Conservation (phyloP, 2,113 vertebrate species). For the Hassar affinis region DNA sequence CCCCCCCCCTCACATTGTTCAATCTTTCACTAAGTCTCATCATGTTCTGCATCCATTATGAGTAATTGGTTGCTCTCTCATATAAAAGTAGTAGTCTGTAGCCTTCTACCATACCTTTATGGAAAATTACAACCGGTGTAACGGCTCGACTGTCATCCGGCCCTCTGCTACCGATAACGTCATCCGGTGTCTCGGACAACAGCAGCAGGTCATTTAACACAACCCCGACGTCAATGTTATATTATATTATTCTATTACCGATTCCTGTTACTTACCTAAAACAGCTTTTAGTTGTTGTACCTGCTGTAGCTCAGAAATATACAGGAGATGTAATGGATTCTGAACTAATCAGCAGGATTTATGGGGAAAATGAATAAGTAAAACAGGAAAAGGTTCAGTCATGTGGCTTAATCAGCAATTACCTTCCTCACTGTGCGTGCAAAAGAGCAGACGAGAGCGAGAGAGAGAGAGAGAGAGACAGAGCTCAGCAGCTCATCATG, state of each 20-base stretch:
- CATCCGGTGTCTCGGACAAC: neutral
- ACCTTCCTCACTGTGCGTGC: neutral
- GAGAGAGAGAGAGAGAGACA: neutral
- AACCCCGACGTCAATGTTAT: neutral
- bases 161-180: neutral
- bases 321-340: neutral
- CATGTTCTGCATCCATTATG: neutral
- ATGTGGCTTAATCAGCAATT: slow-evolving; percentile 25
- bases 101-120: neutral
- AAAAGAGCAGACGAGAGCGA: slow-evolving; percentile 5
- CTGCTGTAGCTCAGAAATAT: neutral
- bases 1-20: neutral
- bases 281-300: neutral
- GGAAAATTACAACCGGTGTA: neutral
- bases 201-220: neutral
- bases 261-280: neutral
- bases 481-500: slow-evolving; percentile 11
- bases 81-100: neutral
- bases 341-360: neutral
- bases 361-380: neutral
- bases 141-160: neutral
- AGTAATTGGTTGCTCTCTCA: neutral
- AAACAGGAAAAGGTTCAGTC: neutral
- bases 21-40: neutral
- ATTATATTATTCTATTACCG: neutral